A percentile compares a stretch with the other conserved stretches of the same genome.
Conservation (phyloP, 2,888 invertebrate species). For the Ochropleura leucogaster region DNA sequence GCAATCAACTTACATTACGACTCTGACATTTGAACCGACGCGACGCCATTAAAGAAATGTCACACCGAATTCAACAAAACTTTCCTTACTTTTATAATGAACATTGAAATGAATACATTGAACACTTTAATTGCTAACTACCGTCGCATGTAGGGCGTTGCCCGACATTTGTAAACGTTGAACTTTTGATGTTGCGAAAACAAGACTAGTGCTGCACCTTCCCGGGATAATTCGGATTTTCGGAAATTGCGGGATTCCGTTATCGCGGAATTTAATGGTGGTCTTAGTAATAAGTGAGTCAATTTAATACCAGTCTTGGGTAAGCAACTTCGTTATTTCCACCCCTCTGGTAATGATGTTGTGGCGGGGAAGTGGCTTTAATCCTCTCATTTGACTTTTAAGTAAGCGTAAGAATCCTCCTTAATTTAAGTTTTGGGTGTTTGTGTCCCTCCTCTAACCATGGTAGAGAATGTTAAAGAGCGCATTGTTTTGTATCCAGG, state of each 20-base stretch:
- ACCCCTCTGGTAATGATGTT: slow-evolving; percentile 46
- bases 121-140: slow-evolving; percentile 64
- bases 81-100: slow-evolving; percentile 40
- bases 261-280: slow-evolving; percentile 60
- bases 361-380: slow-evolving; percentile 42
- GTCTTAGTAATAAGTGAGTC: slow-evolving; percentile 59
- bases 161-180: slow-evolving; percentile 72
- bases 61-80: slow-evolving; percentile 49
- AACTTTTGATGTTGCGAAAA: slow-evolving; percentile 72
- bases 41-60: slow-evolving; percentile 60
- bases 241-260: slow-evolving; percentile 52
- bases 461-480: background rate
- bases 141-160: slow-evolving; percentile 71
- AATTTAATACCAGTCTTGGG: slow-evolving; percentile 57
- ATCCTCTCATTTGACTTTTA: slow-evolving; percentile 56
- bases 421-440: slow-evolving; percentile 47
- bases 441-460: slow-evolving; percentile 24
- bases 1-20: slow-evolving; percentile 43
- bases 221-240: slow-evolving; percentile 33
- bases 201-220: slow-evolving; percentile 46
- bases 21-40: slow-evolving; percentile 62
- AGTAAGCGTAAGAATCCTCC: slow-evolving; percentile 55
- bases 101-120: slow-evolving; percentile 53
- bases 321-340: slow-evolving; percentile 60
- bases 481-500: background rate